Conservation (phyloP, 2,888 invertebrate species). For the Meliscaeva auricollis region DNA sequence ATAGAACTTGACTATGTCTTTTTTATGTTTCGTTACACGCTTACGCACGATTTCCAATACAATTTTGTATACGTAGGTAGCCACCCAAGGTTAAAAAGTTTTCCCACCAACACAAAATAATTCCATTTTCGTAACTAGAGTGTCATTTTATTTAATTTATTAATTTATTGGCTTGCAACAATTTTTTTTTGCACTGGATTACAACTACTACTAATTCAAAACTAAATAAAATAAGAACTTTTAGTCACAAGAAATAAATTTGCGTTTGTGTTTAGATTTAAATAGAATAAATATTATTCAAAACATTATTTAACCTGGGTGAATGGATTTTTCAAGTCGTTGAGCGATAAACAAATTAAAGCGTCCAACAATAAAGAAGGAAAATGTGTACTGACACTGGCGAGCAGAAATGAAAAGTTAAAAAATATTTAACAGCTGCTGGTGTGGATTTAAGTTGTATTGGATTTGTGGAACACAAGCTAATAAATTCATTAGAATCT, state of each 20-base stretch:
- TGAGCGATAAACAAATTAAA: background rate
- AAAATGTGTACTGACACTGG: conserved; percentile 25
- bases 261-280: background rate
- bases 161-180: background rate
- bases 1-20: conserved; percentile 1
- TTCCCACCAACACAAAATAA: conserved; percentile 26
- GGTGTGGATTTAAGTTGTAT: background rate
- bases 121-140: conserved; percentile 26
- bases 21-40: background rate
- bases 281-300: background rate
- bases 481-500: background rate
- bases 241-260: too few relatives aligned
- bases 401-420: conserved; percentile 7
- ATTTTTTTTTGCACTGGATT: background rate
- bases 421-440: conserved; percentile 18
- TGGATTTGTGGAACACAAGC: conserved; percentile 27
- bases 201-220: too few relatives aligned
- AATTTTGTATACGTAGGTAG: background rate
- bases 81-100: conserved; percentile 19
- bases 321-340: background rate
- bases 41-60: conserved; percentile 28
- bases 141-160: background rate
- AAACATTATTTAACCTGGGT: conserved; percentile 18
- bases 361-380: conserved; percentile 24
- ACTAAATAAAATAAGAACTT: too few relatives aligned